Base-by-base conservation (phyloP, 2,113 vertebrate genomes). In the Xiphophorus couchianus region DNA sequence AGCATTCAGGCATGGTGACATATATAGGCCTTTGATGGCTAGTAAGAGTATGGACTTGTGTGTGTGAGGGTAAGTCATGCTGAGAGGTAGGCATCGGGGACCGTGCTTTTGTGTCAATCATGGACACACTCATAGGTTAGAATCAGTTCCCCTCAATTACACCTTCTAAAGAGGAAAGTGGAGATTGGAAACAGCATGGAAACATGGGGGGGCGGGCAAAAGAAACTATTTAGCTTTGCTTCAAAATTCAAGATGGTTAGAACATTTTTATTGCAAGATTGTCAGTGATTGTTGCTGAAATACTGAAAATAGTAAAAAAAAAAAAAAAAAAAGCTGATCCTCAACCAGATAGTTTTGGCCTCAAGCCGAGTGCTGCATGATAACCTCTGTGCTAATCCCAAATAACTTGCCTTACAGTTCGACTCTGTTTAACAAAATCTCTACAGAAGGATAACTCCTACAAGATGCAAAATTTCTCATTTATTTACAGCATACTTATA, bases 71-170 rank as follows among this genome's bases (percentile, higher is more conserved):
- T 73, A 42, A 60, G 80, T 74, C 42, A 66, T 27, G 31, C 76
- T 80, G 72, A 78, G 37, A 63, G 69, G 33, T 13, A 60, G 51
- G 66, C 25, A 35, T 11, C 2, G 60, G 68, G 27, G 61, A 66
- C 73, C 86, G 80, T 81, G 85, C 68, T 22, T 73, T 73, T 66
- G 73, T 84, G 90, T 92, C 90, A 91, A 69, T 93, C 90, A 85
- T 6, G 8, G 66, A 84, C 80, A 90, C 83, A 76, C 72, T 51
- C 65, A 66, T 58, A 71, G 71, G 88, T 90, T 87, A 83, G 69
- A 22, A 84, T 90, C 73, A 70, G 77, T 92, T 90, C 86, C 85
- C 72, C 81, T 90, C 87, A 88, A 87, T 91, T 91, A 86, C 67
- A 31, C 83, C 80, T 80, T 51, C 71, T 62, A 63, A 88, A 87